Evolutionary conservation across 2,888 invertebrate species (phyloP), one percentile per base, ranked within the genome.

Genomic region (Frankliniella intonsa): DNA sequence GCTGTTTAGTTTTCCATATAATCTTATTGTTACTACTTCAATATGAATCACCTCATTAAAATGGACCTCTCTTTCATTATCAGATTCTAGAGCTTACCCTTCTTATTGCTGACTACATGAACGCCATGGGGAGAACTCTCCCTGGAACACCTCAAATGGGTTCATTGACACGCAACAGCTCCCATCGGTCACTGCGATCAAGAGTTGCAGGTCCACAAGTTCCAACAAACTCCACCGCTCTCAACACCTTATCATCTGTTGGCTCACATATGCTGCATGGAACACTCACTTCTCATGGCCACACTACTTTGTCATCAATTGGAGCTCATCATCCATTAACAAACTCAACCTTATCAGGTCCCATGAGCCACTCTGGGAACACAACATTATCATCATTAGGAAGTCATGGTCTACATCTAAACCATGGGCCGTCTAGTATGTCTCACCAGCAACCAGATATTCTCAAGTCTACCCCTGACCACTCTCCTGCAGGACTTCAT

Each of bases 71-170:
- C 38, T n/a, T n/a, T 82, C 80, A 80, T 83, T 85, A 86, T 3
- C 88, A 94, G 94, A 97, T 97, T 88, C 91, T 95, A 82, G 97
- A 97, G 90, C 92, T 97, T 83, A 97, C 97, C 0, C 90, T 97
- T 84, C 90, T 97, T 50, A 96, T 97, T 86, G 97, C 97, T 49
- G 97, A 97, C 89, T 97, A 97, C 88, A 97, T 97, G 93, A 97
- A 97, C 89, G 94, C 96, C 0, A 88, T 95, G 85, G 86, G 87
- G 50, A 84, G 93, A 82, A 92, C 93, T 79, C 89, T 91, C 83
- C 92, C 94, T 0, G 94, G 93, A 10, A 95, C 95, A 0, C 95
- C 95, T 0, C 93, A 93, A 85, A 91, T 94, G 91, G 94, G 93
- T 86, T 94, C 95, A 0, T 89, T 95, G 12, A 94, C 95, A 0